Percentiles rank a stretch among this genome's conserved stretches.
Conservation (phyloP, 2,888 invertebrate species). For the Napeogenes sylphis region DNA sequence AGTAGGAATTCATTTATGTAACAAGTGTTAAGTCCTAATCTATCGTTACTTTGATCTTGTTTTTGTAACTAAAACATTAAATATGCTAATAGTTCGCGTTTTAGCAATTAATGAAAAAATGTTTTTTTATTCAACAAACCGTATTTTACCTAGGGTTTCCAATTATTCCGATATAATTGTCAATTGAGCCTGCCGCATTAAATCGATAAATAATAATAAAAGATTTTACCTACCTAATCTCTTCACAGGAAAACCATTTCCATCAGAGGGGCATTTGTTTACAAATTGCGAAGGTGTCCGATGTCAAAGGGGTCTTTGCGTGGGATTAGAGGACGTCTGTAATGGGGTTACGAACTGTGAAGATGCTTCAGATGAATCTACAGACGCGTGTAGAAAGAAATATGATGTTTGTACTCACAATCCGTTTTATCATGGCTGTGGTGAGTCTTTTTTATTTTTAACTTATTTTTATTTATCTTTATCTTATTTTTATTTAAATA, state of each 20-base stretch:
- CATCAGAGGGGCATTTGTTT: slow-evolving; percentile 27
- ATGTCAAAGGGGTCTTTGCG: slow-evolving; percentile 84
- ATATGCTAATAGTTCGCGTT: no score
- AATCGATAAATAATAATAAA: background rate
- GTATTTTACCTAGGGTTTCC: no score
- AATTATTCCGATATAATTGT: background rate
- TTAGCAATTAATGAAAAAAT: no score
- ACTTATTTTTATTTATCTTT: no score
- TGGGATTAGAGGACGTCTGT: slow-evolving; percentile 78
- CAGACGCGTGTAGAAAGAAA: slow-evolving; percentile 63
- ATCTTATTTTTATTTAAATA: background rate
- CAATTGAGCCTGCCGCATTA: background rate
- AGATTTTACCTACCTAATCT: background rate
- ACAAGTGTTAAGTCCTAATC: no score
- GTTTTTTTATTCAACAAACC: no score
- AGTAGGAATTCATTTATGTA: no score
- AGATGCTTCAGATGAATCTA: slow-evolving; percentile 82
- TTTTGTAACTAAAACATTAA: no score
- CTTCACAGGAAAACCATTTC: slow-evolving; percentile 25
- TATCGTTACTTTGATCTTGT: no score
- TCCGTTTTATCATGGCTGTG: slow-evolving; percentile 58
- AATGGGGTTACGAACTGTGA: slow-evolving; percentile 83
- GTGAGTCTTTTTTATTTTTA: slow-evolving; percentile 37
- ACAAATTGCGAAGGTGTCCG: slow-evolving; percentile 78
- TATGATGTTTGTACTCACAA: slow-evolving; percentile 45